Conservation (phyloP, 37 sponge, comb jelly and placozoan species). For the Halisarca cf. caerulea region DNA sequence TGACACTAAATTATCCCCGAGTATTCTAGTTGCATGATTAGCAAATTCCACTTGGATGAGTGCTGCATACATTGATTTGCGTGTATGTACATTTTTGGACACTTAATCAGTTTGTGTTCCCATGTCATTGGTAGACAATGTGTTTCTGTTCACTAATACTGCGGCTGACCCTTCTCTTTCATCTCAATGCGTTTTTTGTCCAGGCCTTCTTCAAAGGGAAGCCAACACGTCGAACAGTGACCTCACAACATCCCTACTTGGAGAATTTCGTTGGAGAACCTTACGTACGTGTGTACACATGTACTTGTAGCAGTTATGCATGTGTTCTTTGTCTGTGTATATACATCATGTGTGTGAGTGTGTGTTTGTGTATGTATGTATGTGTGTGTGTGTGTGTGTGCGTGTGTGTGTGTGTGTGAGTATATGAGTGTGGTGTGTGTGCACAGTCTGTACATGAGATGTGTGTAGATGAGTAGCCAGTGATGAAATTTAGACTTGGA, state of each 20-base stretch:
- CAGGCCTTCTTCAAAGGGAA: conserved; percentile 69
- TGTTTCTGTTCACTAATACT: no score
- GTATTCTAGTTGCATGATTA: no score
- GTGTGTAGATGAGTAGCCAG: no score
- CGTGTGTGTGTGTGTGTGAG: background rate
- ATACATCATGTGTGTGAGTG: background rate
- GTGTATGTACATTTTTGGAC: no score
- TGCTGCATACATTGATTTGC: no score
- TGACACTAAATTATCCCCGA: no score
- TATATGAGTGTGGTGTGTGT: background rate
- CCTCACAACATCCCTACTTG: conserved; percentile 76
- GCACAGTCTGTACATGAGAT: no score
- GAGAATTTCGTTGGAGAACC: conserved; percentile 81
- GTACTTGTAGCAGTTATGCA: background rate
- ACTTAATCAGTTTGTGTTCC: no score
- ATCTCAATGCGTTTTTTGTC: background rate
- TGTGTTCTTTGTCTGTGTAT: background rate
- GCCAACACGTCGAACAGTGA: conserved; percentile 63
- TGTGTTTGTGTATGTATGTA: background rate
- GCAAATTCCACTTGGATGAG: no score
- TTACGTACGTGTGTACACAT: conserved; percentile 51
- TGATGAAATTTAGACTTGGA: no score
- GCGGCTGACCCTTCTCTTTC: no score
- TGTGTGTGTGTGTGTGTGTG: conserved; percentile 1
- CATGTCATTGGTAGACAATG: no score